Percentiles rank a stretch among this genome's conserved stretches.
Evolutionary conservation across 2,113 vertebrate species (phyloP).

Genomic region (Cariama cristata): DNA sequence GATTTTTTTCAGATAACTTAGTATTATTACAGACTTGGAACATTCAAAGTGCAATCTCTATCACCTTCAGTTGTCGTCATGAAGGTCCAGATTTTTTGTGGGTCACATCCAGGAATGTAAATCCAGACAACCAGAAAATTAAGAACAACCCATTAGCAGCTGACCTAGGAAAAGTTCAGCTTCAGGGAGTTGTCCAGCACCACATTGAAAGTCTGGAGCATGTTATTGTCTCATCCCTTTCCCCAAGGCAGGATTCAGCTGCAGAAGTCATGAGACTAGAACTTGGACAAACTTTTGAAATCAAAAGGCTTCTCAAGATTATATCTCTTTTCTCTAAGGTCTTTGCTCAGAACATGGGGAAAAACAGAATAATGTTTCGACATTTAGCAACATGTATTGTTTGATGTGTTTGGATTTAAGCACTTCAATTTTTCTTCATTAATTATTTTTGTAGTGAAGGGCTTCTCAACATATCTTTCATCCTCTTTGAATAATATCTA

Average conservation of each 20-base stretch:
- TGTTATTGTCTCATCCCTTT: slow-evolving; percentile 45
- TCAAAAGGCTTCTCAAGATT: background rate
- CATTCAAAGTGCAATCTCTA: background rate
- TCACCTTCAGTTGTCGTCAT: background rate
- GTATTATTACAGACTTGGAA: background rate
- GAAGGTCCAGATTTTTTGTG: background rate
- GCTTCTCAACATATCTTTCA: background rate
- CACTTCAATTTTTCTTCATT: background rate
- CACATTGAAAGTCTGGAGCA: background rate
- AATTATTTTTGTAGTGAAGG: background rate
- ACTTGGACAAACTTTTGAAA: slow-evolving; percentile 23
- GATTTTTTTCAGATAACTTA: background rate
- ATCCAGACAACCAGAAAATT: background rate
- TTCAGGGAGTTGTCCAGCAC: slow-evolving; percentile 47
- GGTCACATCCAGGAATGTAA: background rate
- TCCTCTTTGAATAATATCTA: background rate
- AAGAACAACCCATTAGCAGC: background rate
- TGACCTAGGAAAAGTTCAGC: slow-evolving; percentile 45
- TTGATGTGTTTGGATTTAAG: background rate
- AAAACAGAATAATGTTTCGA: background rate
- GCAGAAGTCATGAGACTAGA: slow-evolving; percentile 31
- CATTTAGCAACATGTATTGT: background rate
- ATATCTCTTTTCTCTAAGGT: background rate
- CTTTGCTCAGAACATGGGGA: background rate
- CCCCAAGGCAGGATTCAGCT: slow-evolving; percentile 22